Evolutionary conservation across 1,140 invertebrate genomes (phyloP).

Genomic region (Arctopsyche grandis): DNA sequence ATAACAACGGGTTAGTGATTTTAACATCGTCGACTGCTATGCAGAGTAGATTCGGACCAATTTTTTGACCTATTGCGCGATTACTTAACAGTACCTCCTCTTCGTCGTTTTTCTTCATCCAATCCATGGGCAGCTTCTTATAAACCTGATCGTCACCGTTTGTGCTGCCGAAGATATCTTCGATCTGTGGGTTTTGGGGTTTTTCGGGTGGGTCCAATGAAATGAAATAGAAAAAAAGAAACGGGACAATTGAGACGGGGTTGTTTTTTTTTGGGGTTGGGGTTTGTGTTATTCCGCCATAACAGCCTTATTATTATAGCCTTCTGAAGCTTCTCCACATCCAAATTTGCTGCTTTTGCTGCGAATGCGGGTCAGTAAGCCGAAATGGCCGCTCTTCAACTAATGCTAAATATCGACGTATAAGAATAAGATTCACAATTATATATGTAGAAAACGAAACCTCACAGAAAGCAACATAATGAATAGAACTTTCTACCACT

Average conservation of each 20-base stretch:
- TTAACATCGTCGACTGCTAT: no score
- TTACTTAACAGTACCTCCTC: conserved; percentile 33
- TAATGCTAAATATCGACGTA: neutral
- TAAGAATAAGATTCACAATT: no score
- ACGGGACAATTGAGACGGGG: conserved; percentile 29
- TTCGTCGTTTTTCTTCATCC: conserved; percentile 43
- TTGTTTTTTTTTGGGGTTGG: neutral
- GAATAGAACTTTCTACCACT: no score
- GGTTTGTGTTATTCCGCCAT: neutral
- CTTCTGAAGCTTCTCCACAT: conserved; percentile 13
- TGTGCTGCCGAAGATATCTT: conserved; percentile 42
- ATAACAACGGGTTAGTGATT: neutral
- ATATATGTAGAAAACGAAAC: no score
- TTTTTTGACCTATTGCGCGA: neutral
- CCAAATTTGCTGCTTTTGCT: neutral
- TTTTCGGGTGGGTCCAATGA: neutral
- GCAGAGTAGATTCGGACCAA: neutral
- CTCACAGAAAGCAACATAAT: no score
- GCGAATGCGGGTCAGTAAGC: neutral
- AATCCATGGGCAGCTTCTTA: conserved; percentile 44
- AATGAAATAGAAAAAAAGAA: conserved; percentile 39
- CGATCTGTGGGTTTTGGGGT: conserved; percentile 36
- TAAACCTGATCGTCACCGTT: conserved; percentile 51
- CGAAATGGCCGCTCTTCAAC: neutral
- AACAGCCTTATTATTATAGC: neutral